Percentiles rank a stretch among this genome's conserved stretches.
Evolutionary conservation across 2,888 invertebrate species (phyloP).

Genomic region (Luperina nickerlii): DNA sequence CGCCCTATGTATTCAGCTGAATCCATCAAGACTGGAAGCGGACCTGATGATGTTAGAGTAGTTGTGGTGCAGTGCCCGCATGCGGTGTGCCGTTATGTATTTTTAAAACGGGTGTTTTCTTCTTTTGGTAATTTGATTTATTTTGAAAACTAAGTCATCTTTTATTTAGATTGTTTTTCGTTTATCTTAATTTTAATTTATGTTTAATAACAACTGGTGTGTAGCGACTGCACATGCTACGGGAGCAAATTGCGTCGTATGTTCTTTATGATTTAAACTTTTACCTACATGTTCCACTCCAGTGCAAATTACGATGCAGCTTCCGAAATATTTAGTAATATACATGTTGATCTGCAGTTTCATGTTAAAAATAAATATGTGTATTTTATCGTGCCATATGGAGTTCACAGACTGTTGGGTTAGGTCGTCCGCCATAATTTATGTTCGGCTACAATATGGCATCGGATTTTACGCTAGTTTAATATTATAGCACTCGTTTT

Average conservation of each 20-base stretch:
- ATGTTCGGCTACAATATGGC: slow-evolving; percentile 35
- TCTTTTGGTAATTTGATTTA: not conserved
- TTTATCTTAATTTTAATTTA: not conserved
- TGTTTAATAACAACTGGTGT: not conserved
- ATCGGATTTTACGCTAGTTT: slow-evolving; percentile 25
- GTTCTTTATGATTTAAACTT: slow-evolving; percentile 27
- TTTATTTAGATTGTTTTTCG: not conserved
- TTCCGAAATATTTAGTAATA: slow-evolving; percentile 32
- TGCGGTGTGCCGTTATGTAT: not conserved
- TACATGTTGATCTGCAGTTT: slow-evolving; percentile 30
- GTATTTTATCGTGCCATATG: slow-evolving; percentile 35
- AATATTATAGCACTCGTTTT: slow-evolving; percentile 32
- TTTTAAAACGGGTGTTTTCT: not conserved
- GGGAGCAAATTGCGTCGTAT: not conserved
- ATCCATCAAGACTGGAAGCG: no score
- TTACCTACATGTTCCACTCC: slow-evolving; percentile 11
- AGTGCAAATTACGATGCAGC: slow-evolving; percentile 17
- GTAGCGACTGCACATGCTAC: slow-evolving; percentile 2
- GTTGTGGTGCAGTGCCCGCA: not conserved
- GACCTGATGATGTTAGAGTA: not conserved
- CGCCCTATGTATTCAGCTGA: no score
- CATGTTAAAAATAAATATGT: slow-evolving; percentile 27
- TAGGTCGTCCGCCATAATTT: slow-evolving; percentile 44
- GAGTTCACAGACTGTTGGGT: slow-evolving; percentile 47
- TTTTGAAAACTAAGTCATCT: not conserved